phyloP scores from a whole-genome alignment of 1,140 invertebrate genomes.

The Oscheius sp. region DNA sequence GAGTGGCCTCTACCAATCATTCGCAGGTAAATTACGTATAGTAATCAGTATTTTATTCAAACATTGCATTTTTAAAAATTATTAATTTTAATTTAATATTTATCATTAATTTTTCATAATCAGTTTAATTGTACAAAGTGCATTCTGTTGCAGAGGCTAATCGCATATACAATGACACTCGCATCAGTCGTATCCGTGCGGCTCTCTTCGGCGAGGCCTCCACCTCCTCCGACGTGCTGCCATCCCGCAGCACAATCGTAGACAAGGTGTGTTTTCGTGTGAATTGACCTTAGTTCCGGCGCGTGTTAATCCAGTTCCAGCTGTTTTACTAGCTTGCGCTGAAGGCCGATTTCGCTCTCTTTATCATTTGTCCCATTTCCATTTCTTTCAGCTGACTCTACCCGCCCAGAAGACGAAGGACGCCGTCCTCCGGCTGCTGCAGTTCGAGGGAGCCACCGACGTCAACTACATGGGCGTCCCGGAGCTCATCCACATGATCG shows the following conservation, averaged over 20 bases:
- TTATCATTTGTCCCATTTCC: slow-evolving; percentile 2
- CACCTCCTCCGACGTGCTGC: neutral
- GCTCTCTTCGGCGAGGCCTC: neutral
- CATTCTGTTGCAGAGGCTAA: neutral
- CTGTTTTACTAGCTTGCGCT: neutral
- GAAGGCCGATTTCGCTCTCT: no score
- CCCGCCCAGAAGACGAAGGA: slow-evolving; percentile 26
- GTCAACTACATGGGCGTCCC: slow-evolving; percentile 13
- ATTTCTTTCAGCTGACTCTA: slow-evolving; percentile 9
- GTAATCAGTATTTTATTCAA: neutral
- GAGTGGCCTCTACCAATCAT: neutral
- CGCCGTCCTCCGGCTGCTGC: slow-evolving; percentile 19
- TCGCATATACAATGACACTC: neutral
- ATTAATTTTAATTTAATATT: no score
- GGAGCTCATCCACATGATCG: slow-evolving; percentile 26
- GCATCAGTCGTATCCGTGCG: neutral
- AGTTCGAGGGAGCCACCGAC: slow-evolving; percentile 26
- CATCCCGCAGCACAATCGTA: neutral
- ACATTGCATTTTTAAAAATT: neutral
- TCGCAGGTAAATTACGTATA: neutral
- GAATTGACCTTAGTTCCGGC: neutral
- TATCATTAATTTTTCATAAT: no score
- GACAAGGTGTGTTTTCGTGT: neutral
- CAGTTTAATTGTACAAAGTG: no score
- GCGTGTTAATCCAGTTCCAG: neutral